phyloP scores from a whole-genome alignment of 1,140 invertebrate species.

The Pantala flavescens region DNA sequence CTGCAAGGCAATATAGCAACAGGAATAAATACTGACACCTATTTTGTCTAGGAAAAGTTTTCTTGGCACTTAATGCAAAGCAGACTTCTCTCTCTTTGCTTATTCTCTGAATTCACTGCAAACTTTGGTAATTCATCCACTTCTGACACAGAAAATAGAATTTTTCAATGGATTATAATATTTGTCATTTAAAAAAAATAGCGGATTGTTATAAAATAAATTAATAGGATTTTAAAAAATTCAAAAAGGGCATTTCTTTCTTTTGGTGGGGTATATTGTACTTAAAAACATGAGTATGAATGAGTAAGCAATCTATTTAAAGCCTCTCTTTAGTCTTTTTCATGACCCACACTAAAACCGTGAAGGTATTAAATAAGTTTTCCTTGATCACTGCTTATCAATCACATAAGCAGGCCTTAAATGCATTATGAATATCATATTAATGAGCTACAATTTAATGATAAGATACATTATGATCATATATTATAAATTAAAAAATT shows the following conservation, averaged over 20 bases:
- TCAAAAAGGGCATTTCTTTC: too few relatives aligned
- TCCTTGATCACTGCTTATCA: too few relatives aligned
- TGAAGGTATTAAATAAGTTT: too few relatives aligned
- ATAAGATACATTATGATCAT: neutral
- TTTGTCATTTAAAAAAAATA: conserved; percentile 1
- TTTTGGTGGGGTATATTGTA: neutral
- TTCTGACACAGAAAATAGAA: conserved; percentile 2
- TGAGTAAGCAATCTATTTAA: neutral
- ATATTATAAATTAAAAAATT: neutral
- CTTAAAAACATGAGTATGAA: conserved; percentile 7
- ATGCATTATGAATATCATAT: neutral
- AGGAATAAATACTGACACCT: conserved; percentile 9
- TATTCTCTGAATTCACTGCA: conserved; percentile 2
- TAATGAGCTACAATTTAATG: neutral
- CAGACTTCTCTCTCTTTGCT: conserved; percentile 5
- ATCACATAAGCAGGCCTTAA: neutral
- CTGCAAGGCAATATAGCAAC: neutral
- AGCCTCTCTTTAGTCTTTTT: too few relatives aligned
- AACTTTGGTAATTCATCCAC: conserved; percentile 6
- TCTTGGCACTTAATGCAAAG: conserved; percentile 5
- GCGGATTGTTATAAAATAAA: neutral
- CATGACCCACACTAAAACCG: too few relatives aligned
- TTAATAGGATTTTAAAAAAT: neutral
- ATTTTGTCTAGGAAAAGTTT: conserved; percentile 3
- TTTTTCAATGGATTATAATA: neutral